Conservation (phyloP, 2,888 invertebrate genomes). For the Microplitis deprimator region DNA sequence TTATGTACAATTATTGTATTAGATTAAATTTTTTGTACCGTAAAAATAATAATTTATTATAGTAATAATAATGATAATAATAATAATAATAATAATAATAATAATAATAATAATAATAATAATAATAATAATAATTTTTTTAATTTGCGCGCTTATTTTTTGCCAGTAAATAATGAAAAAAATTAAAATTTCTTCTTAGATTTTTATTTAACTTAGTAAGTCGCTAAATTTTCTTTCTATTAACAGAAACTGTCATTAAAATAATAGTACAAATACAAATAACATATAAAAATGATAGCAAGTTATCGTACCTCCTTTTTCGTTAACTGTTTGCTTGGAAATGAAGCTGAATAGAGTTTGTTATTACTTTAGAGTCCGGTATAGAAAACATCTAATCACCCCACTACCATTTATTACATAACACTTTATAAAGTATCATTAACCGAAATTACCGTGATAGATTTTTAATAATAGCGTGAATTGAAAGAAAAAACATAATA, state of each 20-base stretch:
- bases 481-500: neutral
- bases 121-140: too few relatives aligned
- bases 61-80: too few relatives aligned
- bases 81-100: too few relatives aligned
- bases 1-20: neutral
- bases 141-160: too few relatives aligned
- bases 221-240: neutral
- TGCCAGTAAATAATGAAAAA: too few relatives aligned
- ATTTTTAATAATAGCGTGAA: conserved; percentile 16
- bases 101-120: too few relatives aligned
- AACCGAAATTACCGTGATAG: conserved; percentile 12
- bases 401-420: conserved; percentile 4
- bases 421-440: conserved; percentile 11
- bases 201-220: too few relatives aligned
- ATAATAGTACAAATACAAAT: neutral
- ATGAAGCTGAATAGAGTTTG: conserved; percentile 4
- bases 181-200: too few relatives aligned
- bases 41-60: neutral
- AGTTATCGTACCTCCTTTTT: neutral
- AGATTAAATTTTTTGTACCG: neutral
- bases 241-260: neutral
- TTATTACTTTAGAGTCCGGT: neutral
- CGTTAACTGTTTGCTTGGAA: conserved; percentile 5
- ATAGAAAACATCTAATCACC: conserved; percentile 12
- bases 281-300: neutral